Conservation (phyloP, 2,888 invertebrate species). For the Drosophila picticornis region DNA sequence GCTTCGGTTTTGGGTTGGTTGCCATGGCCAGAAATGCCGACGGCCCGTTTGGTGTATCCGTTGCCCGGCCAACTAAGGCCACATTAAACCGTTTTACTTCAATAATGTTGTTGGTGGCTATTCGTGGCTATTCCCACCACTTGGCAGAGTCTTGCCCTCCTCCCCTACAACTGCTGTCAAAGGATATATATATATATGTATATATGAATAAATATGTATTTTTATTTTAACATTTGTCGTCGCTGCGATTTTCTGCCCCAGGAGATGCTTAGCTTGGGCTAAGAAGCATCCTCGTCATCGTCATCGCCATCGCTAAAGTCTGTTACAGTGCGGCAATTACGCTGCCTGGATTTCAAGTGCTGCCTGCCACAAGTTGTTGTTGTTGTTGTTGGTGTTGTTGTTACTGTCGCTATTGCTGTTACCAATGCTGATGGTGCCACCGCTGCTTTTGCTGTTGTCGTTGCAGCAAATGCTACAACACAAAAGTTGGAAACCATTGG, state of each 20-base stretch:
- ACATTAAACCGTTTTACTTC: slow-evolving; percentile 71
- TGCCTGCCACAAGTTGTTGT: slow-evolving; percentile 48
- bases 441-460: slow-evolving; percentile 30
- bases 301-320: slow-evolving; percentile 37
- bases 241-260: slow-evolving; percentile 43
- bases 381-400: slow-evolving; percentile 37
- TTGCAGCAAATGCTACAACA: slow-evolving; percentile 40
- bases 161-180: slow-evolving; percentile 29
- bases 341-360: slow-evolving; percentile 69
- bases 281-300: slow-evolving; percentile 70
- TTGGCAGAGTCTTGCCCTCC: background rate
- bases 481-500: slow-evolving; percentile 35
- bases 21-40: slow-evolving; percentile 70
- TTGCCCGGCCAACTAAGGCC: slow-evolving; percentile 65
- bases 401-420: slow-evolving; percentile 5
- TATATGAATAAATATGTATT: background rate
- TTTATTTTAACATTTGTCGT: slow-evolving; percentile 26
- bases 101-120: slow-evolving; percentile 45
- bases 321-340: slow-evolving; percentile 68
- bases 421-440: slow-evolving; percentile 6
- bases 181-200: slow-evolving; percentile 24
- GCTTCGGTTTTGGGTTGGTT: slow-evolving; percentile 37
- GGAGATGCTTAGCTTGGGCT: slow-evolving; percentile 57
- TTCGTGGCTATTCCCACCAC: slow-evolving; percentile 7
- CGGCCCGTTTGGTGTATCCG: slow-evolving; percentile 30